These are phyloP conservation scores for Calycopis cecrops DNA, from an alignment of 1,140 invertebrate species.

Conservation along the genomic window DNA sequence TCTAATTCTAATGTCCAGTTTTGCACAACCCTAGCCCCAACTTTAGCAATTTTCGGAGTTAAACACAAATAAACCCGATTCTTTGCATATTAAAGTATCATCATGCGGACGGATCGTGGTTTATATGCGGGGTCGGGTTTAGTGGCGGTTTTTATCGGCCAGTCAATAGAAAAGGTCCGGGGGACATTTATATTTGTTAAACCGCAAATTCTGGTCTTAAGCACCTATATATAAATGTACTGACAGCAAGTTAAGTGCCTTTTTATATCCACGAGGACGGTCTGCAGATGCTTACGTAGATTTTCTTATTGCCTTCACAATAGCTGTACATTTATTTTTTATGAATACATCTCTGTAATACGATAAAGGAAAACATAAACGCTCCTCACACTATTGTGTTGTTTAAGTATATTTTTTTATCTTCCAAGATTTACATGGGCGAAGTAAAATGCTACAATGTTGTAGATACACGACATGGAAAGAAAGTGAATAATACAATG, in stretches of 20 bases:
- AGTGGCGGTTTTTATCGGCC: constrained; percentile 49
- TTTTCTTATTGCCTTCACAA: neutral
- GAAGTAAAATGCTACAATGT: neutral
- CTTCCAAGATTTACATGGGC: neutral
- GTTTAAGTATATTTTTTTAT: neutral
- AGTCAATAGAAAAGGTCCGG: constrained; percentile 60
- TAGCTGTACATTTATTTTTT: constrained; percentile 4
- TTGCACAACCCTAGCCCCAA: constrained; percentile 16
- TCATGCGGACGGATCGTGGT: constrained; percentile 55
- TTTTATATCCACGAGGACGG: constrained; percentile 13
- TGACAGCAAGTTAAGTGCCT: constrained; percentile 13
- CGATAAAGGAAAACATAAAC: constrained; percentile 10
- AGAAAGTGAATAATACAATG: too few species aligned
- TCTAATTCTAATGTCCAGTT: too few species aligned
- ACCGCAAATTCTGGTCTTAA: constrained; percentile 32
- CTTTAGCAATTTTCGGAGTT: constrained; percentile 46
- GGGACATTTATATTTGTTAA: constrained; percentile 42
- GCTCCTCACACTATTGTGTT: neutral
- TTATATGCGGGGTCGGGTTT: constrained; percentile 59
- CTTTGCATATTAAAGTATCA: constrained; percentile 71
- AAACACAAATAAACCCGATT: constrained; percentile 64
- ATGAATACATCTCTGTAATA: constrained; percentile 5
- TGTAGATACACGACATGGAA: too few species aligned
- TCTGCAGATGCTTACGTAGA: constrained; percentile 2
- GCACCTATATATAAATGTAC: constrained; percentile 31